Evolutionary conservation across 2,113 vertebrate genomes (phyloP), one percentile per base, ranked within the genome.

Genomic region (Dryoscopus gambensis): DNA sequence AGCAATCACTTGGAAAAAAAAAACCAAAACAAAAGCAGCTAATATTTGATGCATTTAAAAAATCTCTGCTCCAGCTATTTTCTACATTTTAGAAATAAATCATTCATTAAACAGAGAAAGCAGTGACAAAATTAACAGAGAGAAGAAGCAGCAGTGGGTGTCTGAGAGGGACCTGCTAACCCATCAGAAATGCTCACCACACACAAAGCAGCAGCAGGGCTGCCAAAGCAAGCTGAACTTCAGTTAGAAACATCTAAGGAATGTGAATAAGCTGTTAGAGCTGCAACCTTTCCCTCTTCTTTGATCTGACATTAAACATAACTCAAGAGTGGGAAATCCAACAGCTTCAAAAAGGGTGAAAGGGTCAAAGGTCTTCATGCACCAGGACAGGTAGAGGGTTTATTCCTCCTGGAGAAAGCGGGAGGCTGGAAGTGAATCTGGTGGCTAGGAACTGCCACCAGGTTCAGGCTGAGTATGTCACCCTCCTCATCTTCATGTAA

Each of bases 201-300:
- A 90, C 80, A 84, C 37, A 20, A 86, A 86, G 64, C 40, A 90
- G 81, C 89, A 90, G 87, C 24, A 6, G 78, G 89, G 50, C 75
- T 92, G 42, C 86, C 73, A 91, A 77, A 77, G 77, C 50, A 96
- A 94, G 57, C 64, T 84, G 77, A 78, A 95, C 80, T 96, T 96
- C 62, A 69, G 79, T 73, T 84, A 84, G 69, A 93, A 90, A 77
- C 84, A 87, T 88, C 92, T 93, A 70, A 97, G 74, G 91, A 70
- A 83, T 91, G 87, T 44, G 80, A 95, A 89, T 57, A 84, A 86
- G n/a, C 47, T 79, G 70, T 42, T 67, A 75, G 50, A 92, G 56
- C 75, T 59, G 65, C 77, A 89, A 52, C 84, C 83, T 97, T 91
- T 83, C 63, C 56, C 69, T 95, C 28, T 67, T 53, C 93, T 97